A percentile compares a stretch with the other conserved stretches of the same genome.
phyloP scores from a whole-genome alignment of 1,140 invertebrate species.

The Euura saliciscinereae region DNA sequence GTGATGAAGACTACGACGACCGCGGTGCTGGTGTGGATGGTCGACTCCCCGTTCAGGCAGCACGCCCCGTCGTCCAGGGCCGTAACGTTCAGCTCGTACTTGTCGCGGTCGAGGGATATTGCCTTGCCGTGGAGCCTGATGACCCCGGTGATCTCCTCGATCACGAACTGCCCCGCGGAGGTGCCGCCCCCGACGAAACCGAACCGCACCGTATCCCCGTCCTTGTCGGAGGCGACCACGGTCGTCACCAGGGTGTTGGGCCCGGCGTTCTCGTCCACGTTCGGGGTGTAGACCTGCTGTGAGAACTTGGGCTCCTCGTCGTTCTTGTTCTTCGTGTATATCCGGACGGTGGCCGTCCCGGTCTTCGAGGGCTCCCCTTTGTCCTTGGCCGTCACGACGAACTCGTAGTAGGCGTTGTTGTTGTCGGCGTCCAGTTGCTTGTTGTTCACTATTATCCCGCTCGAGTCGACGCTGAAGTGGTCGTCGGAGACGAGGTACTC shows the following conservation, averaged over 20 bases:
- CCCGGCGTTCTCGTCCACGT: slow-evolving; percentile 94
- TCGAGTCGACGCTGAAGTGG: slow-evolving; percentile 91
- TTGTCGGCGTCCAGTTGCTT: slow-evolving; percentile 94
- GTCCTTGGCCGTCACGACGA: slow-evolving; percentile 89
- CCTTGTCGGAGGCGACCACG: slow-evolving; percentile 93
- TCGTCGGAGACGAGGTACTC: slow-evolving; percentile 91
- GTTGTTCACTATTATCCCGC: slow-evolving; percentile 90
- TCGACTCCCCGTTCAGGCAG: slow-evolving; percentile 83
- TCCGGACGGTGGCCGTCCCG: slow-evolving; percentile 88
- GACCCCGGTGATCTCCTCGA: slow-evolving; percentile 94
- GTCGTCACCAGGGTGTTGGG: slow-evolving; percentile 93
- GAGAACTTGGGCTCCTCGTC: slow-evolving; percentile 96
- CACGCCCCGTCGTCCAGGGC: slow-evolving; percentile 93
- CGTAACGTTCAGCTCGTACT: slow-evolving; percentile 93
- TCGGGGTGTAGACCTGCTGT: slow-evolving; percentile 94
- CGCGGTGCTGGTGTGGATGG: slow-evolving; percentile 91
- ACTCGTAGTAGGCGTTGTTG: slow-evolving; percentile 96
- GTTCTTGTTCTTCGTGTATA: slow-evolving; percentile 96
- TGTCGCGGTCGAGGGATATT: slow-evolving; percentile 84
- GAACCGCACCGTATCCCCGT: slow-evolving; percentile 93
- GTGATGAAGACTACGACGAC: slow-evolving; percentile 96
- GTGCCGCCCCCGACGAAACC: slow-evolving; percentile 92
- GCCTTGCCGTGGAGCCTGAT: slow-evolving; percentile 86
- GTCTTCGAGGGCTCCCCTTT: slow-evolving; percentile 90
- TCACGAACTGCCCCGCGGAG: slow-evolving; percentile 90